phyloP scores from a whole-genome alignment of 2,888 invertebrate species.

The Drosophila peninsularis region DNA sequence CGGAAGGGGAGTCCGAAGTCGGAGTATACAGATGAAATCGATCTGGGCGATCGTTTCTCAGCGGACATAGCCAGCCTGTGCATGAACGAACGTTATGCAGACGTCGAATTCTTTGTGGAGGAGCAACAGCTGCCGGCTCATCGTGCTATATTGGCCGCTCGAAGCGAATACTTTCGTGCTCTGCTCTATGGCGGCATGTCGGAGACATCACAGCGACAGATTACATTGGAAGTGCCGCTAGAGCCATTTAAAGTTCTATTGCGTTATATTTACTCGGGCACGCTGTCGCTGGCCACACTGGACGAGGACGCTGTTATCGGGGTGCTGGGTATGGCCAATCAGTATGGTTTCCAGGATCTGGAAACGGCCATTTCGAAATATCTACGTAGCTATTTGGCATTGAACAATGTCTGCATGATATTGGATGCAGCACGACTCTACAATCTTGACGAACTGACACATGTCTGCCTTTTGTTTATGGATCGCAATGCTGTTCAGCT shows the following conservation, averaged over 20 bases:
- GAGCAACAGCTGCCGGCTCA: slow-evolving; percentile 86
- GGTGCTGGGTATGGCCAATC: slow-evolving; percentile 94
- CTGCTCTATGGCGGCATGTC: slow-evolving; percentile 91
- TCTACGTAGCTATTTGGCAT: slow-evolving; percentile 93
- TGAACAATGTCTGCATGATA: slow-evolving; percentile 96
- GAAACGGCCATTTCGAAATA: slow-evolving; percentile 97
- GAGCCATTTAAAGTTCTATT: slow-evolving; percentile 95
- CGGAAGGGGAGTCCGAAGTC: slow-evolving; percentile 15
- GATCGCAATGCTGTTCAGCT: slow-evolving; percentile 95
- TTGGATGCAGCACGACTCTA: slow-evolving; percentile 94
- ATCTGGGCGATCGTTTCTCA: slow-evolving; percentile 89
- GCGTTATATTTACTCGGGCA: slow-evolving; percentile 97
- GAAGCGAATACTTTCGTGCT: slow-evolving; percentile 98
- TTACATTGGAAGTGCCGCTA: slow-evolving; percentile 92
- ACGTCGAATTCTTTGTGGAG: slow-evolving; percentile 94
- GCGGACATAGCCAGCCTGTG: slow-evolving; percentile 94
- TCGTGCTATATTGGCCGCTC: slow-evolving; percentile 93
- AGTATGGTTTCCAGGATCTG: slow-evolving; percentile 96
- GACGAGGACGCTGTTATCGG: slow-evolving; percentile 90
- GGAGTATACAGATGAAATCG: slow-evolving; percentile 86
- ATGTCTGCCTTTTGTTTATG: slow-evolving; percentile 95
- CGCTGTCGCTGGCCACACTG: slow-evolving; percentile 88
- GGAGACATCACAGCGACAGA: slow-evolving; percentile 91
- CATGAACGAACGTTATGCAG: slow-evolving; percentile 94
- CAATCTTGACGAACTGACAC: slow-evolving; percentile 88